These are phyloP conservation scores for Austrolebias charrua DNA, from an alignment of 2,797 vertebrate species.

Conservation along the genomic window DNA sequence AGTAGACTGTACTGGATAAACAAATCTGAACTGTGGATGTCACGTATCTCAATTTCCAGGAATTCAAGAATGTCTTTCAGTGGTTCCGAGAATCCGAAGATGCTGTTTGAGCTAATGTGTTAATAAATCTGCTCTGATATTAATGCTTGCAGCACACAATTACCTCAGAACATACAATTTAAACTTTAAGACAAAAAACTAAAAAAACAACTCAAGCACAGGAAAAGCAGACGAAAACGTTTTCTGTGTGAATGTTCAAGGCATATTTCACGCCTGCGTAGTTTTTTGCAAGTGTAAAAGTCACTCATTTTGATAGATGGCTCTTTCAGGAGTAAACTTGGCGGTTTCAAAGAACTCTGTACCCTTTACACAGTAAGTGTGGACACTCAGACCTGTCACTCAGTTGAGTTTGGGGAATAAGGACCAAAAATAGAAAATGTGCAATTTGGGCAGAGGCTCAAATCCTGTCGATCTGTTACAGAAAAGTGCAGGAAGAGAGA, in stretches of 20 bases:
- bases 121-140: background rate
- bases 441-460: constrained; percentile 42
- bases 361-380: constrained; percentile 57
- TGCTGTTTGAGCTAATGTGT: background rate
- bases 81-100: background rate
- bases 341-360: constrained; percentile 44
- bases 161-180: background rate
- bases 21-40: too few relatives aligned
- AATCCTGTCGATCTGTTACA: constrained; percentile 18
- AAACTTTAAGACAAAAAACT: constrained; percentile 20
- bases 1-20: background rate
- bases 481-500: background rate
- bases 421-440: constrained; percentile 24
- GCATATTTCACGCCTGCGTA: background rate
- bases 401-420: constrained; percentile 44
- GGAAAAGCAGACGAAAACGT: constrained; percentile 2
- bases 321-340: constrained; percentile 52
- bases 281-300: constrained; percentile 14
- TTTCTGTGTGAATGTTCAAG: background rate
- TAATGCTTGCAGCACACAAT: constrained; percentile 9
- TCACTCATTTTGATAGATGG: constrained; percentile 65
- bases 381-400: constrained; percentile 54
- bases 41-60: too few relatives aligned
- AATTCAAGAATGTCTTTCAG: too few relatives aligned
- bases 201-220: constrained; percentile 9